These are phyloP conservation scores for Epinotia bilunana DNA, from an alignment of 2,888 invertebrate species.

Conservation along the genomic window DNA sequence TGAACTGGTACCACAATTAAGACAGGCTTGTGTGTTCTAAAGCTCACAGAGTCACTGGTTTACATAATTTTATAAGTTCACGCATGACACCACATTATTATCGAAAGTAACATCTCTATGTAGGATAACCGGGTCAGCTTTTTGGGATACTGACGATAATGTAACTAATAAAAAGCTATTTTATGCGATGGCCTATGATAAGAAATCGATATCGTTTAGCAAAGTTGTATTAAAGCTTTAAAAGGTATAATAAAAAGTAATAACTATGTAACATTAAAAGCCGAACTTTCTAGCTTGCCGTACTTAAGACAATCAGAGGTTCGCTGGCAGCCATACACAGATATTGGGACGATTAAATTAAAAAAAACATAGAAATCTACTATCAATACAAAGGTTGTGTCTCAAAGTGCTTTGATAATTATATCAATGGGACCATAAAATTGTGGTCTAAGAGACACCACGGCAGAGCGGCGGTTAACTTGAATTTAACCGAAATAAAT, in stretches of 20 bases:
- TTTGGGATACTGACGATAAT: neutral
- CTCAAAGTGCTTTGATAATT: too few species aligned
- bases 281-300: conserved; percentile 32
- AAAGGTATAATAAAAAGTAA: conserved; percentile 35
- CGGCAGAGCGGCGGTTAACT: too few species aligned
- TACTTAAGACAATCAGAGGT: conserved; percentile 13
- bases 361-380: neutral
- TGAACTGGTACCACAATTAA: too few species aligned
- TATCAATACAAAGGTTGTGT: too few species aligned
- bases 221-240: conserved; percentile 28
- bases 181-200: conserved; percentile 21
- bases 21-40: too few species aligned
- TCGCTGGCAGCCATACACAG: conserved; percentile 23
- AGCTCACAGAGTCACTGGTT: too few species aligned
- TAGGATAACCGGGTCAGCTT: neutral
- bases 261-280: conserved; percentile 41
- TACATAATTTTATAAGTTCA: neutral
- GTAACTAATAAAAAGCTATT: conserved; percentile 9
- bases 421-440: too few species aligned
- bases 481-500: too few species aligned
- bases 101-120: conserved; percentile 1
- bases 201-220: conserved; percentile 39
- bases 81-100: neutral
- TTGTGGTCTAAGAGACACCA: too few species aligned
- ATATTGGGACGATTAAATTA: neutral